Evolutionary conservation across 2,888 invertebrate species (phyloP), one percentile per base, ranked within the genome.

Genomic region (Timandra comae): DNA sequence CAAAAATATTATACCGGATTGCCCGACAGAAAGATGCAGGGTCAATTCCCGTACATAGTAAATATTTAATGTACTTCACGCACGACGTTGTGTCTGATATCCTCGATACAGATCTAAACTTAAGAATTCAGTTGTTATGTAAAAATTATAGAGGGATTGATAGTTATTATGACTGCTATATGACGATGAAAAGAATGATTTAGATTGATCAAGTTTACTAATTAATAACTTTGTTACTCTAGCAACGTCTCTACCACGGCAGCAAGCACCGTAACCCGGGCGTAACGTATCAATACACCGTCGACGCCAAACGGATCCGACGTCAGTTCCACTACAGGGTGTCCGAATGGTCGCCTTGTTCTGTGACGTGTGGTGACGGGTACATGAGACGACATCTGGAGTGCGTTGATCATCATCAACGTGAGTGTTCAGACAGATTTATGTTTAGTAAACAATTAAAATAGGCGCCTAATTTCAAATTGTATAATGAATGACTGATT

Each of bases 211-310:
- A n/a, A n/a, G n/a, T n/a, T n/a, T n/a, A n/a, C n/a, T n/a, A n/a
- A n/a, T n/a, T n/a, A n/a, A n/a, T n/a, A n/a, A n/a, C n/a, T n/a
- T n/a, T n/a, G n/a, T n/a, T n/a, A n/a, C n/a, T n/a, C n/a, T n/a
- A n/a, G 86, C 86, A 86, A 86, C 88, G 93, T 34, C 89, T 94
- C 51, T 91, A 91, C 69, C 90, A 92, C 56, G 91, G 91, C 22
- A 88, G 88, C 23, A 43, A 41, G 48, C 89, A 90, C 50, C 89
- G 90, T 43, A 95, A 95, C 69, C 93, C 93, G 0, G 95, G 95
- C 29, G 89, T 96, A 20, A 88, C 88, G 51, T 95, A 93, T 79
- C 93, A 95, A 69, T 96, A 95, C 82, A 95, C 93, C 0, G 89
- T 93, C 46, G 77, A 82, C 61, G 64, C 67, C 28, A 62, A 87